A percentile compares a stretch with the other conserved stretches of the same genome.
Evolutionary conservation across 2,888 invertebrate species (phyloP).

Genomic region (Acleris laterana): DNA sequence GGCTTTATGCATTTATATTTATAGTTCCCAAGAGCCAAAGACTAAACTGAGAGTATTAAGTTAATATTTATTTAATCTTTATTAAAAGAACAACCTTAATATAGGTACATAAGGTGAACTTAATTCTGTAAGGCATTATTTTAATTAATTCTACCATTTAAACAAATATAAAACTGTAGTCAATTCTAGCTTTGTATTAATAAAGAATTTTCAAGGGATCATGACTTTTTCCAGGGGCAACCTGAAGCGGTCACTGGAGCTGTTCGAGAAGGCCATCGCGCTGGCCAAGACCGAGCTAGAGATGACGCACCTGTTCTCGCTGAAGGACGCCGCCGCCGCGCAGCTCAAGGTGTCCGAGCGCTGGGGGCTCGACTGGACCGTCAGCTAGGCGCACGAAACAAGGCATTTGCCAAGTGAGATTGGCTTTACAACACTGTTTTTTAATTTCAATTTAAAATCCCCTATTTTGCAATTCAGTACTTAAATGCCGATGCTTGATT

Average conservation of each 20-base stretch:
- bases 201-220: constrained; percentile 9
- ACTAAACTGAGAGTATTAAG: no score
- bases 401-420: constrained; percentile 39
- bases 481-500: constrained; percentile 34
- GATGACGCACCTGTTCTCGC: constrained; percentile 94
- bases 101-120: no score
- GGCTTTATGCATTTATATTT: no score
- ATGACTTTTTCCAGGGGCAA: constrained; percentile 88
- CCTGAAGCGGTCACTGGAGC: constrained; percentile 90
- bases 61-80: no score
- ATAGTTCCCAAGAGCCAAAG: no score
- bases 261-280: constrained; percentile 95
- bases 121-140: no score
- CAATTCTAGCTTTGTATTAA: no score
- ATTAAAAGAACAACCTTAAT: no score
- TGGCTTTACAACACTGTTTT: constrained; percentile 35
- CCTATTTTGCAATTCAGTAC: constrained; percentile 33
- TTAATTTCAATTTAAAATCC: constrained; percentile 22
- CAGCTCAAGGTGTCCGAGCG: constrained; percentile 92
- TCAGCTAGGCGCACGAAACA: constrained; percentile 64
- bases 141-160: no score
- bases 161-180: no score
- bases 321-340: constrained; percentile 95
- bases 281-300: constrained; percentile 94
- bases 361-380: constrained; percentile 87